Evolutionary conservation across 2,888 invertebrate species (phyloP).

Genomic region (Halocaridina rubra): DNA sequence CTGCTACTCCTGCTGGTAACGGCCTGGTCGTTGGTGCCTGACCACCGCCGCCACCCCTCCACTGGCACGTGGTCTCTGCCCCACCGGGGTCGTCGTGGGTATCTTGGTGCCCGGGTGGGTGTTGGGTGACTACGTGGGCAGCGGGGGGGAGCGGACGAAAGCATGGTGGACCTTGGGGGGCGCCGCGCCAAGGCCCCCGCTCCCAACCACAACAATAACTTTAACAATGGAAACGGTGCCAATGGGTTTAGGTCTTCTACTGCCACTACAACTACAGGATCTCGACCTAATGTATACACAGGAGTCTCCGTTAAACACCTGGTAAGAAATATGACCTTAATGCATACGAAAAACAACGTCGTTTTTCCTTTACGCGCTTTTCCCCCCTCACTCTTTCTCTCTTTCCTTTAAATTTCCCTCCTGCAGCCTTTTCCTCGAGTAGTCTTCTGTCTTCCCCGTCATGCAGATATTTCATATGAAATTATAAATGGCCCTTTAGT

Average conservation of each 20-base stretch:
- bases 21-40: constrained; percentile 26
- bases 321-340: neutral
- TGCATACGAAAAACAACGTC: neutral
- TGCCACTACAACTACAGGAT: neutral
- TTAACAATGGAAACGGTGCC: neutral
- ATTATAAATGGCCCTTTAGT: no score
- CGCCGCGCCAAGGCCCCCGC: constrained; percentile 47
- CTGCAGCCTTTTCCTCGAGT: neutral
- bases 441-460: no score
- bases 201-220: constrained; percentile 26
- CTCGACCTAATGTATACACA: constrained; percentile 37
- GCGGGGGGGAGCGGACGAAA: constrained; percentile 32
- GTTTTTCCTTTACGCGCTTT: neutral
- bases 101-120: constrained; percentile 43
- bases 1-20: constrained; percentile 27
- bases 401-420: neutral
- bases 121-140: constrained; percentile 51
- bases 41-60: constrained; percentile 13
- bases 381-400: neutral
- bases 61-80: constrained; percentile 13
- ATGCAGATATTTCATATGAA: no score
- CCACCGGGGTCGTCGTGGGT: constrained; percentile 27
- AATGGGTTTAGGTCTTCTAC: neutral
- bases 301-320: constrained; percentile 52
- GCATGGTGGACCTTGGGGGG: constrained; percentile 55